Evolutionary conservation across 2,797 vertebrate genomes (phyloP).

Genomic region (Chrysocyon brachyurus): DNA sequence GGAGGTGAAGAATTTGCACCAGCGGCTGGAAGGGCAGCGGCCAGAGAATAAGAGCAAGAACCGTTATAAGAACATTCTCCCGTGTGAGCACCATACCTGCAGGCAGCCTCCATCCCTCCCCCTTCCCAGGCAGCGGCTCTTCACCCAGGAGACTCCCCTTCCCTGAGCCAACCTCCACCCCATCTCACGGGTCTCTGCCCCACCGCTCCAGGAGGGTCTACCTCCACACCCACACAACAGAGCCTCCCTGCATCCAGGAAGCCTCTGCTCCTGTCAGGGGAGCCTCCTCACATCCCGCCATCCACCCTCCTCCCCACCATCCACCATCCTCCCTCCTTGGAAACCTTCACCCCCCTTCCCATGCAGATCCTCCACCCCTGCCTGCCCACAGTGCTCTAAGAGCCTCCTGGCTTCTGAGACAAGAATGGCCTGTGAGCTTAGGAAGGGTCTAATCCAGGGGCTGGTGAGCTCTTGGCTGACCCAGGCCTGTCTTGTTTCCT

Average conservation of each 20-base stretch:
- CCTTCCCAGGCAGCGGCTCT: neutral
- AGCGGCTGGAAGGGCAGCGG: constrained; percentile 96
- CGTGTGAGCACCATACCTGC: constrained; percentile 91
- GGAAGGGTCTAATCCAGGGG: neutral
- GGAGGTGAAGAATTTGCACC: constrained; percentile 95
- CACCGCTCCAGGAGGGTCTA: neutral
- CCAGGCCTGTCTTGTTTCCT: neutral
- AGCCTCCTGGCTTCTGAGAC: neutral
- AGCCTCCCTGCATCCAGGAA: neutral
- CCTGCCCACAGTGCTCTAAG: neutral
- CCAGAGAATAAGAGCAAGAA: constrained; percentile 99
- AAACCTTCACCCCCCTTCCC: neutral
- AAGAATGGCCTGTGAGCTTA: neutral
- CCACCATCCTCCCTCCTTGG: neutral
- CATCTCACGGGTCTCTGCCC: neutral
- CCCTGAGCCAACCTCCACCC: neutral
- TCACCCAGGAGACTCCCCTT: neutral
- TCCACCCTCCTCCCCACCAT: neutral
- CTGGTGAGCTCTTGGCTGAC: neutral
- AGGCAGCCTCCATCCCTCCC: neutral
- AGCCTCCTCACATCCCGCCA: neutral
- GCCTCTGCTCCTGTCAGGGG: neutral
- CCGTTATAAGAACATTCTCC: constrained; percentile 99
- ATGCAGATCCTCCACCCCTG: neutral
- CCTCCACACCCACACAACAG: no score